These are phyloP conservation scores for Anolis carolinensis DNA, from an alignment of 2,113 vertebrate genomes.

Conservation along the genomic window DNA sequence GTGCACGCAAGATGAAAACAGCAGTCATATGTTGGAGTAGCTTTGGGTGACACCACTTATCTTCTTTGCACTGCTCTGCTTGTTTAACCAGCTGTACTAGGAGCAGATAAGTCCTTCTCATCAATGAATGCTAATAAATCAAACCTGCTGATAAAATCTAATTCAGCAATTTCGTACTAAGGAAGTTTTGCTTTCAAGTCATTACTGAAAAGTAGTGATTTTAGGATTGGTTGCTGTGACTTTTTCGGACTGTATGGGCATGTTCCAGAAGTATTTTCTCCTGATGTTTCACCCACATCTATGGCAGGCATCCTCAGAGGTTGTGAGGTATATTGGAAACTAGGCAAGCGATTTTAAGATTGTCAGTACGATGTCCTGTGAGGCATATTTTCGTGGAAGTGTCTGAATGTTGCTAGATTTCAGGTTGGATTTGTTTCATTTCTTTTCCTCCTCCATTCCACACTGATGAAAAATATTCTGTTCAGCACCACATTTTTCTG, in stretches of 20 bases:
- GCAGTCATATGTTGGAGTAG: not conserved
- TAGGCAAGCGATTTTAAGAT: not conserved
- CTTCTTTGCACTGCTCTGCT: not conserved
- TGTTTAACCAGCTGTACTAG: not conserved
- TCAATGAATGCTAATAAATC: not conserved
- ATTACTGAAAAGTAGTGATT: not conserved
- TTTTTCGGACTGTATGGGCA: no score
- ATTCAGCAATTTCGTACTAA: not conserved
- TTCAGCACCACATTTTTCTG: no score
- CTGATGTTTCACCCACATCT: no score
- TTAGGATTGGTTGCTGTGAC: not conserved
- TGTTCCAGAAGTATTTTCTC: no score
- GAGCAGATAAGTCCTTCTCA: not conserved
- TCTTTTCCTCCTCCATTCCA: no score
- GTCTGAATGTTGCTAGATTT: not conserved
- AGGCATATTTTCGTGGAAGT: not conserved
- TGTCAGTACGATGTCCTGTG: not conserved
- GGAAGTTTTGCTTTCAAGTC: not conserved
- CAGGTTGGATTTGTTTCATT: not conserved
- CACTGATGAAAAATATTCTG: no score
- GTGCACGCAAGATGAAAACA: not conserved
- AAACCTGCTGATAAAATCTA: not conserved
- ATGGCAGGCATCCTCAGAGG: no score
- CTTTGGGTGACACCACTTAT: no score
- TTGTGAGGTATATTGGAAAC: no score